Evolutionary conservation across 2,888 invertebrate genomes (phyloP), one percentile per base, ranked within the genome.

Genomic region (Meliscaeva auricollis): DNA sequence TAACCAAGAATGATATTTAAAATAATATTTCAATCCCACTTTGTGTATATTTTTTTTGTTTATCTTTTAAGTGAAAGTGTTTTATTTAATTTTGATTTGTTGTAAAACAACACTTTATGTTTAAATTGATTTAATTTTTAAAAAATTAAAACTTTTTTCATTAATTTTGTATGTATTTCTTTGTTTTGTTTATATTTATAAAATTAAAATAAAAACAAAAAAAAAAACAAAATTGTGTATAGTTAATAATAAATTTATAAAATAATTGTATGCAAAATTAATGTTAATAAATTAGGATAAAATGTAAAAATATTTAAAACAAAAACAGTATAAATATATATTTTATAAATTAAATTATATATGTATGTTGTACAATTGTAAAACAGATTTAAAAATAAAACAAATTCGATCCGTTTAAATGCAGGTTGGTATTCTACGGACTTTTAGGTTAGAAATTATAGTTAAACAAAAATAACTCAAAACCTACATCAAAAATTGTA

Each of bases 261-360:
- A 48, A 80, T 70, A 80, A 72, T 72, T 72, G 68, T 80, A 80
- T 81, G 73, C 50, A 85, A 81, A 76, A 58, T 77, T 76, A 85
- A 66, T 76, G 76, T 77, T 81, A 81, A 85, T 76, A 73, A 66
- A 69, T 69, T 76, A 60, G 68, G 68, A 74, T 68, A 76, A 66
- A 54, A 75, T 72, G 72, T 60, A 84, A 54, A 76, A 58, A 72
- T 44, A 79, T 80, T 50, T 48, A 64, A 60, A 76, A 35, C 7
- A 50, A 74, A 73, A 60, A 48, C 69, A 50, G 62, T 54, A 73
- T 46, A 58, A 54, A 68, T 72, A 75, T 85, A 85, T 85, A 85
- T 85, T 85, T 85, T 85, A 77, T 81, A 81, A 85, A 81, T 80
- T 73, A 85, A 85, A 73, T 4, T 73, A 38, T 41, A 73, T 22